Evolutionary conservation across 2,797 vertebrate genomes (phyloP).

Genomic region (Syngnathus acus): DNA sequence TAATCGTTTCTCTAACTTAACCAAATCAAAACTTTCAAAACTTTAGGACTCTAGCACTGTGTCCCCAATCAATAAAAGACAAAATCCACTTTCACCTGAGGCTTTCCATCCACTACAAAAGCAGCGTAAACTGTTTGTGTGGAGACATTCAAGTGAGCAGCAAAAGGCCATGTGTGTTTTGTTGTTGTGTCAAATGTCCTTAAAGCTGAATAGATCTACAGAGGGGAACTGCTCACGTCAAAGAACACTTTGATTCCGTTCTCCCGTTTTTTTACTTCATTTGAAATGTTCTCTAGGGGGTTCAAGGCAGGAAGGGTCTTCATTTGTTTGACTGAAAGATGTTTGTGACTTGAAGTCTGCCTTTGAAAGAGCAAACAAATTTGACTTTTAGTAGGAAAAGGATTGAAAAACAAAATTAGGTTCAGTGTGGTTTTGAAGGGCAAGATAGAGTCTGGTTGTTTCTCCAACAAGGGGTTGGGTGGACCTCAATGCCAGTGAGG

Average conservation of each 20-base stretch:
- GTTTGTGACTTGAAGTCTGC: constrained; percentile 39
- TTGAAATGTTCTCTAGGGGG: constrained; percentile 31
- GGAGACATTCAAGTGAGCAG: constrained; percentile 20
- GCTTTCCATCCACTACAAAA: constrained; percentile 21
- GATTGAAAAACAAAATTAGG: constrained; percentile 19
- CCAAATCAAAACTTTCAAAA: constrained; percentile 27
- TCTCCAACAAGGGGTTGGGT: not conserved
- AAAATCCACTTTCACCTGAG: constrained; percentile 25
- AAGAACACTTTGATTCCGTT: constrained; percentile 49
- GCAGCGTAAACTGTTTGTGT: constrained; percentile 16
- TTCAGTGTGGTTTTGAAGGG: constrained; percentile 34
- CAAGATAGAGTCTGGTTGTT: not conserved
- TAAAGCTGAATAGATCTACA: constrained; percentile 50
- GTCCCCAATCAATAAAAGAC: constrained; percentile 21
- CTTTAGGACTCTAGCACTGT: constrained; percentile 11
- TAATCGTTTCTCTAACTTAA: not conserved
- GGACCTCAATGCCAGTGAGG: not conserved
- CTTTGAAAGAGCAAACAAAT: constrained; percentile 50
- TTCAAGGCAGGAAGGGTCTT: constrained; percentile 46
- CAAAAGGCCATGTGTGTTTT: constrained; percentile 44
- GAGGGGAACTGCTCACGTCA: constrained; percentile 45
- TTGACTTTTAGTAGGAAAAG: constrained; percentile 61
- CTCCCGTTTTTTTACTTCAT: constrained; percentile 38
- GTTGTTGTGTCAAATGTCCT: constrained; percentile 41
- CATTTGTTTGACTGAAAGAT: constrained; percentile 45